These are phyloP conservation scores for Nipponacmea schrenckii DNA, from an alignment of 2,888 invertebrate species.

Conservation along the genomic window DNA sequence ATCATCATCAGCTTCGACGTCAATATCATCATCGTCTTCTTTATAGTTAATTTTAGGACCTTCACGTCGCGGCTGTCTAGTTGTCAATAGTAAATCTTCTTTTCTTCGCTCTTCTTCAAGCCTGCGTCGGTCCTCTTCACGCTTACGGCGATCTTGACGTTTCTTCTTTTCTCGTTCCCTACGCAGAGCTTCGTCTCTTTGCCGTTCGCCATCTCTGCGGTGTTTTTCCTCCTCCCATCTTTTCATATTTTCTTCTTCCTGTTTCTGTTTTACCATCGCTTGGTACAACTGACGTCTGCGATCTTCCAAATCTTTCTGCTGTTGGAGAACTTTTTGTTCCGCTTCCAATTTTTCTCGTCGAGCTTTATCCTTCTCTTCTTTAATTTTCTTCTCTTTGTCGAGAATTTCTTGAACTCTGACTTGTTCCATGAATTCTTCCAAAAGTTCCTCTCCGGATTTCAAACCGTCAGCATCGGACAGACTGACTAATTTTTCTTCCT, in stretches of 20 bases:
- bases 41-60: slow-evolving; percentile 25
- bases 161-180: slow-evolving; percentile 21
- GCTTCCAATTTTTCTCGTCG: slow-evolving; percentile 23
- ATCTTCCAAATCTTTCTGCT: slow-evolving; percentile 21
- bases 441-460: slow-evolving; percentile 61
- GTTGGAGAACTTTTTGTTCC: slow-evolving; percentile 25
- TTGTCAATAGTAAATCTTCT: slow-evolving; percentile 7
- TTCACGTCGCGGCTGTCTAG: slow-evolving; percentile 22
- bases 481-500: slow-evolving; percentile 40
- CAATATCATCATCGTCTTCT: slow-evolving; percentile 29
- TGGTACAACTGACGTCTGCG: slow-evolving; percentile 26
- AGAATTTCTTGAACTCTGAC: slow-evolving; percentile 47
- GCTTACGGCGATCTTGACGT: neutral
- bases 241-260: slow-evolving; percentile 26
- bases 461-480: slow-evolving; percentile 51
- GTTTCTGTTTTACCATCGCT: slow-evolving; percentile 32
- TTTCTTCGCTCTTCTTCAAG: slow-evolving; percentile 6
- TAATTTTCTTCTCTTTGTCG: slow-evolving; percentile 40
- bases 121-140: neutral
- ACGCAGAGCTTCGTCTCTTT: slow-evolving; percentile 20
- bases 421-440: slow-evolving; percentile 59
- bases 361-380: slow-evolving; percentile 29
- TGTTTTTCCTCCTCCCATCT: slow-evolving; percentile 21
- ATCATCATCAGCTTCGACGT: slow-evolving; percentile 12
- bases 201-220: slow-evolving; percentile 16